phyloP scores from a whole-genome alignment of 2,113 vertebrate genomes.

The Mesembrinibis cayennensis region DNA sequence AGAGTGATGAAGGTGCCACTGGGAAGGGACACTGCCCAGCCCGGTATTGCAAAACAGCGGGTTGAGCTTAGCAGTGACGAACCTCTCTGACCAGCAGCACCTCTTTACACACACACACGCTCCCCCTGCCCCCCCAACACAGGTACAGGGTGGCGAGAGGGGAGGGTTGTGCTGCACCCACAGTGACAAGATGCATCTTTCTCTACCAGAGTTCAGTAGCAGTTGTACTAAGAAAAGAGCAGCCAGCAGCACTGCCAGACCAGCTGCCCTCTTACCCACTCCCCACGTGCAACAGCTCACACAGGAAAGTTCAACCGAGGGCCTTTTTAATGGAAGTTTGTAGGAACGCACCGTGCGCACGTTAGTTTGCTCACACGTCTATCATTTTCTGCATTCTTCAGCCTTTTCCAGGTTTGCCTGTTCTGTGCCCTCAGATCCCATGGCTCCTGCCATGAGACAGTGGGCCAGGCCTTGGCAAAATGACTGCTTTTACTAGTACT shows the following conservation, averaged over 20 bases:
- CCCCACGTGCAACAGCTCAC: neutral
- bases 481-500: neutral
- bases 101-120: neutral
- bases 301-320: neutral
- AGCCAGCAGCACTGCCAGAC: neutral
- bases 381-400: neutral
- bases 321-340: slow-evolving; percentile 21
- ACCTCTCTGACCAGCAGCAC: neutral
- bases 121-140: fast-evolving
- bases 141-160: fast-evolving
- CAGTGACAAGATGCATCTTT: neutral
- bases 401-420: neutral
- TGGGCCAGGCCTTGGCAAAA: neutral
- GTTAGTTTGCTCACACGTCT: neutral
- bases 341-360: neutral
- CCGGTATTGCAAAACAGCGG: neutral
- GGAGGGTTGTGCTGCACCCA: neutral
- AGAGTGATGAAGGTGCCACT: neutral
- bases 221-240: fast-evolving
- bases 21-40: neutral
- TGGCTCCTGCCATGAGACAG: fast-evolving
- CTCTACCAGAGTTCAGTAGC: neutral
- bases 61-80: neutral
- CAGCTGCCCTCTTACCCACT: neutral
- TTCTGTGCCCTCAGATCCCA: neutral